phyloP scores from a whole-genome alignment of 2,888 invertebrate genomes.

The Neoaliturus tenellus region DNA sequence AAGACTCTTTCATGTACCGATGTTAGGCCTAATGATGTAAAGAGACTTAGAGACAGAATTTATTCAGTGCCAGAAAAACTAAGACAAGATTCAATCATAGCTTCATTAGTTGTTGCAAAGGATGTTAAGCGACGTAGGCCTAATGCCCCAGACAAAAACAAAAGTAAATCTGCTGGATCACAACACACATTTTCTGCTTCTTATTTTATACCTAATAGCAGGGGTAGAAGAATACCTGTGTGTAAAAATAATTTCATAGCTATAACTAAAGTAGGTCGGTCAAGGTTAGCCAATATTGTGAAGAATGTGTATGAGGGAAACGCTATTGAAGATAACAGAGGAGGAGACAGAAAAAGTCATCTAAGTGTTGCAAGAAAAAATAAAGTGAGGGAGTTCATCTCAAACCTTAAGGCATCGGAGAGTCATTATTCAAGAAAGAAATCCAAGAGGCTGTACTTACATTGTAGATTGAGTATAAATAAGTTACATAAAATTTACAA shows the following conservation, averaged over 20 bases:
- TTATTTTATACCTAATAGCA: constrained; percentile 15
- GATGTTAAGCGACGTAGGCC: constrained; percentile 36
- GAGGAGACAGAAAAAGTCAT: constrained; percentile 44
- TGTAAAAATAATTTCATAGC: constrained; percentile 34
- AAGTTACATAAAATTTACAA: not conserved
- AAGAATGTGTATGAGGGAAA: constrained; percentile 1
- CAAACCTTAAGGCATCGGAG: constrained; percentile 34
- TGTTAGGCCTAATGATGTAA: constrained; percentile 51
- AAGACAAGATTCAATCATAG: constrained; percentile 9
- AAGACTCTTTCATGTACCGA: constrained; percentile 8
- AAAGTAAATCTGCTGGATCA: not conserved
- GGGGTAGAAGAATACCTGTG: constrained; percentile 37
- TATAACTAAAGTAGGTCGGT: constrained; percentile 25
- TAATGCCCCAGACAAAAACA: constrained; percentile 44
- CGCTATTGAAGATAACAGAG: constrained; percentile 29
- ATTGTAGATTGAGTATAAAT: not conserved
- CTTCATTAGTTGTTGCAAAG: not conserved
- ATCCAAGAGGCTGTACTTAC: constrained; percentile 37
- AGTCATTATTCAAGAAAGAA: not conserved
- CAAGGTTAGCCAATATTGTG: constrained; percentile 36
- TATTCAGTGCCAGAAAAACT: constrained; percentile 38
- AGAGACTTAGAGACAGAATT: constrained; percentile 42
- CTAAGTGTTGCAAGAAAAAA: constrained; percentile 28
- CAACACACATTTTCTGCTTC: constrained; percentile 24
- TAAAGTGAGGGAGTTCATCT: constrained; percentile 52